A percentile compares a stretch with the other conserved stretches of the same genome.
Conservation (phyloP, 2,888 invertebrate genomes). For the Nemurella pictetii region DNA sequence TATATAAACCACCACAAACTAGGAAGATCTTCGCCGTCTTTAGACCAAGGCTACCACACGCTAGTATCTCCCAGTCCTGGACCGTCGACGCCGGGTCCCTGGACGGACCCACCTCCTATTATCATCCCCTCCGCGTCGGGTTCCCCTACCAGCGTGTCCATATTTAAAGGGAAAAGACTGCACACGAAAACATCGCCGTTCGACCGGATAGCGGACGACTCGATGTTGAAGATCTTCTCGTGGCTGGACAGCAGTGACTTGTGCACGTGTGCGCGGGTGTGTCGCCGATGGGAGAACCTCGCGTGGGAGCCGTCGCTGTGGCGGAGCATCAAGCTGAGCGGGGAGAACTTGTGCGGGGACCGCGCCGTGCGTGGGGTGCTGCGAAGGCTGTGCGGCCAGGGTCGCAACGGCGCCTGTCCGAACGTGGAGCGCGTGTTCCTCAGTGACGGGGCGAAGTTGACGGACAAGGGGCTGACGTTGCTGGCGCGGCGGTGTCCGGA, state of each 20-base stretch:
- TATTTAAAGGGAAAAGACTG: conserved; percentile 52
- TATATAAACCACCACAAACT: conserved; percentile 38
- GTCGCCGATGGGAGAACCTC: conserved; percentile 72
- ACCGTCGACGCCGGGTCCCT: conserved; percentile 51
- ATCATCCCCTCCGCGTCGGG: conserved; percentile 41
- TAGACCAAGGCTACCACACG: conserved; percentile 83
- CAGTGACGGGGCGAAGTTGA: conserved; percentile 70
- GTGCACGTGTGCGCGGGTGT: conserved; percentile 74
- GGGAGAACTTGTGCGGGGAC: conserved; percentile 65
- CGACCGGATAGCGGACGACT: conserved; percentile 67
- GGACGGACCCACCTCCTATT: conserved; percentile 42
- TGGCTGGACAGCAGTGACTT: conserved; percentile 72
- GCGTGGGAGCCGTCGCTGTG: conserved; percentile 79
- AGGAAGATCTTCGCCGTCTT: conserved; percentile 64
- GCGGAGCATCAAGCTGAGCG: conserved; percentile 67
- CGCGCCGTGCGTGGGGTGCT: conserved; percentile 66
- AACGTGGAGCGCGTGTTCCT: conserved; percentile 68
- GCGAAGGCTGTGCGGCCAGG: conserved; percentile 66
- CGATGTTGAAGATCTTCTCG: conserved; percentile 69
- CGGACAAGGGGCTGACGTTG: conserved; percentile 75
- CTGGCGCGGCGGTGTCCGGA: conserved; percentile 80
- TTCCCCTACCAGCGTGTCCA: conserved; percentile 37
- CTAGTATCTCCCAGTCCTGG: conserved; percentile 64
- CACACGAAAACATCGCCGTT: conserved; percentile 50
- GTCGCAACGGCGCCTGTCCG: conserved; percentile 67